A percentile compares a stretch with the other conserved stretches of the same genome.
Conservation (phyloP, 92 coral and sea anemone species). For the Phymanthus crucifer region DNA sequence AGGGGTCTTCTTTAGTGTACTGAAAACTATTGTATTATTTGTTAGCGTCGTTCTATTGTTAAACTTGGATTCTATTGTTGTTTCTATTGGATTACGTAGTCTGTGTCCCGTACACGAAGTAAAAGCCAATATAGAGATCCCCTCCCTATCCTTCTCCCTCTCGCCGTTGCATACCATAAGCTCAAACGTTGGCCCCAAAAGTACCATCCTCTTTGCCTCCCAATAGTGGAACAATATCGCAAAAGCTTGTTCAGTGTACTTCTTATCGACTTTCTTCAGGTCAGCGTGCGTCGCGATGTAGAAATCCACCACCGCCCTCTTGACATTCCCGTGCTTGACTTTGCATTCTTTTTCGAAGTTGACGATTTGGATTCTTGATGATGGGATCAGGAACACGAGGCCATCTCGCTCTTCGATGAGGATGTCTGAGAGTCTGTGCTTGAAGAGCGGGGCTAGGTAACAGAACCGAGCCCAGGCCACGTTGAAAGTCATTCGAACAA, state of each 20-base stretch:
- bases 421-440: constrained; percentile 47
- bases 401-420: constrained; percentile 35
- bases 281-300: constrained; percentile 14
- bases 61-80: no score
- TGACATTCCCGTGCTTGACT: not conserved
- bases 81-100: no score
- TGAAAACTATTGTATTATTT: no score
- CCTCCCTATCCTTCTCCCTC: not conserved
- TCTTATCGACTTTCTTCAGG: constrained; percentile 1
- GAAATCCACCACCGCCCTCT: constrained; percentile 32
- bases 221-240: constrained; percentile 16
- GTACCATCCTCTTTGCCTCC: constrained; percentile 34
- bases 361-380: constrained; percentile 21
- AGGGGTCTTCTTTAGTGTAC: no score
- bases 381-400: not conserved
- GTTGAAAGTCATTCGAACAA: constrained; percentile 38
- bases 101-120: no score
- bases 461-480: constrained; percentile 58
- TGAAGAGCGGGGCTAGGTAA: constrained; percentile 49
- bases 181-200: constrained; percentile 37
- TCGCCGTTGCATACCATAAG: constrained; percentile 14
- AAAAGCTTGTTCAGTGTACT: constrained; percentile 26
- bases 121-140: not conserved
- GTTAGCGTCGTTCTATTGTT: no score
- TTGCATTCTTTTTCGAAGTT: constrained; percentile 22